Evolutionary conservation across 1,140 invertebrate species (phyloP).

Genomic region (Doryteuthis pealeii): DNA sequence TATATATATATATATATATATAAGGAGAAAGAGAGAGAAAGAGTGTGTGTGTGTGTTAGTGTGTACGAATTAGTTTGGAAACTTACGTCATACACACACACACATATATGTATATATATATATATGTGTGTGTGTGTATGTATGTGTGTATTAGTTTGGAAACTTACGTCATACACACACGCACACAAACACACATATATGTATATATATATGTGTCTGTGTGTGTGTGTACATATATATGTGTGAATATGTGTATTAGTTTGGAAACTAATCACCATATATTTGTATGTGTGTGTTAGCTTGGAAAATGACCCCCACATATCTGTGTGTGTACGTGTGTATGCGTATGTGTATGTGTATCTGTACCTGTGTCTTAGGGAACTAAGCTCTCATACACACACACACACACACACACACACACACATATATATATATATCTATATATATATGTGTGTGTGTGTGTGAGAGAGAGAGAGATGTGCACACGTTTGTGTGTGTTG

Average conservation of each 20-base stretch:
- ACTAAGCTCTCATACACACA: no score
- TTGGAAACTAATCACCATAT: background rate
- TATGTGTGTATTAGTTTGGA: background rate
- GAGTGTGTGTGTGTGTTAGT: no score
- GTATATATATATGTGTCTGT: background rate
- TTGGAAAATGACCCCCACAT: background rate
- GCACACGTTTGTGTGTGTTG: no score
- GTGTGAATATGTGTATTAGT: background rate
- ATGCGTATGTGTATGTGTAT: background rate
- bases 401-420: no score
- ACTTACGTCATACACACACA: background rate
- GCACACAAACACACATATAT: background rate
- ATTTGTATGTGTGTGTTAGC: background rate
- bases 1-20: conserved; percentile 1
- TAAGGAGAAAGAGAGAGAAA: no score
- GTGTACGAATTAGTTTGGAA: no score
- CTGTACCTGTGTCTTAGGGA: no score
- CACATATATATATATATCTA: no score
- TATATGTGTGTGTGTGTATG: no score
- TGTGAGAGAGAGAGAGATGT: no score
- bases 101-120: background rate
- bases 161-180: background rate
- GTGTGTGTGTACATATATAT: background rate
- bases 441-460: no score
- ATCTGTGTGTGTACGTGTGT: background rate